A percentile compares a stretch with the other conserved stretches of the same genome.
Conservation (phyloP, 92 coral and sea anemone species). For the Actinostola sp. region DNA sequence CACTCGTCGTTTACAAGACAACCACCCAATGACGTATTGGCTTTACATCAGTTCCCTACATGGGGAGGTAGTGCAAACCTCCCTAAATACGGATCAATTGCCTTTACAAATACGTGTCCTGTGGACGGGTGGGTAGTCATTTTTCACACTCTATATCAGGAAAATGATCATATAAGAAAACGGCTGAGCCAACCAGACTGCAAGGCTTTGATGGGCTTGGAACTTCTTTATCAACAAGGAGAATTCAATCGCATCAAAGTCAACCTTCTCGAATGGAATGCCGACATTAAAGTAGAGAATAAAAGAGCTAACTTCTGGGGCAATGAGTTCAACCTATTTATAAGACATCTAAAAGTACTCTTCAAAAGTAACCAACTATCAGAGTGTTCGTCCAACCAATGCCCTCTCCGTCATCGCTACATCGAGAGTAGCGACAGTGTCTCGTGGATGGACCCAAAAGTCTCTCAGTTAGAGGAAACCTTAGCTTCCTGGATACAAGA, state of each 20-base stretch:
- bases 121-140: constrained; percentile 8
- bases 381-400: not conserved
- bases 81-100: not conserved
- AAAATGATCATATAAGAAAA: not conserved
- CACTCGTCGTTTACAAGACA: too few relatives aligned
- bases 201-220: not conserved
- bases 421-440: not conserved
- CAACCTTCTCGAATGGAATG: not conserved
- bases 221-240: not conserved
- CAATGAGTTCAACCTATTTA: not conserved
- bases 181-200: not conserved
- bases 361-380: constrained; percentile 1
- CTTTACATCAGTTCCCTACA: not conserved
- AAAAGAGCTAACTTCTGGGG: not conserved
- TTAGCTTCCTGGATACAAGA: not conserved
- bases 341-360: not conserved
- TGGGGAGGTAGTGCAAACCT: not conserved
- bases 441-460: not conserved
- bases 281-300: not conserved
- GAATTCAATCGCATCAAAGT: not conserved
- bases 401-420: not conserved
- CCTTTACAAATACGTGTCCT: not conserved
- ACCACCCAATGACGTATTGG: too few relatives aligned
- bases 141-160: not conserved
- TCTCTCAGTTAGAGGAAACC: not conserved